Conservation (phyloP, 2,888 invertebrate species). For the Eristalinus sepulchralis region DNA sequence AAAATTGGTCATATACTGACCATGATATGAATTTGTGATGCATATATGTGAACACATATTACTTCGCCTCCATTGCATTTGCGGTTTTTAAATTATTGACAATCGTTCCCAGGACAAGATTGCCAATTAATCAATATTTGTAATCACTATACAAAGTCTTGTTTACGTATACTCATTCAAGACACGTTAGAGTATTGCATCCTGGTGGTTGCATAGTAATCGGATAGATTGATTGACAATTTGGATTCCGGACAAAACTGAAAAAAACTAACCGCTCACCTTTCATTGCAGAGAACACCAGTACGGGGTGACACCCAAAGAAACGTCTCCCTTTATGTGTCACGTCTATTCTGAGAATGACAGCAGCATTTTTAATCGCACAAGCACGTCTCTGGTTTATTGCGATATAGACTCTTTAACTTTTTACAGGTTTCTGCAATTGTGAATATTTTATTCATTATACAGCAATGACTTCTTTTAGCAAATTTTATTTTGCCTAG, state of each 20-base stretch:
- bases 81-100: not conserved
- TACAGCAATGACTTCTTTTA: not conserved
- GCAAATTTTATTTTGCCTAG: not conserved
- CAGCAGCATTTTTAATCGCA: not conserved
- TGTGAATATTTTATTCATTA: not conserved
- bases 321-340: slow-evolving; percentile 22
- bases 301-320: slow-evolving; percentile 14
- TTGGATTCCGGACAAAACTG: slow-evolving; percentile 58
- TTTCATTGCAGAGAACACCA: slow-evolving; percentile 21
- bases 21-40: too few relatives aligned
- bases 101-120: not conserved
- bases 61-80: not conserved
- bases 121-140: not conserved
- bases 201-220: slow-evolving; percentile 36
- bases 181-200: slow-evolving; percentile 60
- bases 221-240: slow-evolving; percentile 62
- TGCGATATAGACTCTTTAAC: not conserved
- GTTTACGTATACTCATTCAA: slow-evolving; percentile 20
- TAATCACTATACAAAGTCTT: not conserved
- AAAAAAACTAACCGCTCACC: slow-evolving; percentile 16
- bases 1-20: too few relatives aligned
- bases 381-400: not conserved
- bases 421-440: not conserved
- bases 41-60: not conserved
- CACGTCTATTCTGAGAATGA: slow-evolving; percentile 18